Evolutionary conservation across 35 echinoderm and acorn worm species (phyloP).

Genomic region (Apostichopus japonicus): DNA sequence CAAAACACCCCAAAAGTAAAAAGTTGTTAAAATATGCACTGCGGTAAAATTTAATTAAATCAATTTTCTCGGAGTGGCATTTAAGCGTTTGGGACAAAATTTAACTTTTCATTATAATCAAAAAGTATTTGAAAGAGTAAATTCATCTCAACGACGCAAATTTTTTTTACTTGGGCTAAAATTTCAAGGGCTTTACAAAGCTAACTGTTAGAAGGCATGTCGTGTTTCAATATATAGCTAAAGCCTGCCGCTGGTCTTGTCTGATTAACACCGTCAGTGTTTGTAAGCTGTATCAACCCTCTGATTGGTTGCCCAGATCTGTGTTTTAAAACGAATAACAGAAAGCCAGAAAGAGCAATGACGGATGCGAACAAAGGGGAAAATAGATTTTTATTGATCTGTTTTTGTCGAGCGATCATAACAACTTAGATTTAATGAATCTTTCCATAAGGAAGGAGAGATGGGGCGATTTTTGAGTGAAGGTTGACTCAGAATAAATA

Average conservation of each 20-base stretch:
- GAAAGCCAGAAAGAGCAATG: conserved; percentile 32
- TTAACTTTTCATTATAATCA: neutral
- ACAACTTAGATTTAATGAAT: conserved; percentile 54
- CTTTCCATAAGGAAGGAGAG: neutral
- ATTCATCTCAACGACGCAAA: conserved; percentile 8
- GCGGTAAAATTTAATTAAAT: neutral
- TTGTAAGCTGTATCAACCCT: neutral
- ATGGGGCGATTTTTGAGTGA: neutral
- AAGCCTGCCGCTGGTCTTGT: neutral
- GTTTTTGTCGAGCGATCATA: conserved; percentile 50
- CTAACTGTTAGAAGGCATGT: conserved; percentile 30
- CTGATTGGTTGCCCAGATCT: conserved; percentile 36
- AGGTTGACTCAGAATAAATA: conserved; percentile 20
- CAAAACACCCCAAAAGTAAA: neutral
- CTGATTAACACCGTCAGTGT: conserved; percentile 35
- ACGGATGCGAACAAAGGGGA: conserved; percentile 34
- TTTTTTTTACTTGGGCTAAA: neutral
- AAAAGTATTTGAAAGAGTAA: neutral
- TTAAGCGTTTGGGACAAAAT: neutral
- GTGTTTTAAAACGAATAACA: conserved; percentile 21
- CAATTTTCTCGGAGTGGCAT: neutral
- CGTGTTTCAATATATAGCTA: conserved; percentile 31
- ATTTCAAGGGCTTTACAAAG: neutral
- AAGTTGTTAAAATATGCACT: neutral
- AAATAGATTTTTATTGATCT: conserved; percentile 54